phyloP scores from a whole-genome alignment of 2,113 vertebrate species.

The Myanophis thanlyinensis region DNA sequence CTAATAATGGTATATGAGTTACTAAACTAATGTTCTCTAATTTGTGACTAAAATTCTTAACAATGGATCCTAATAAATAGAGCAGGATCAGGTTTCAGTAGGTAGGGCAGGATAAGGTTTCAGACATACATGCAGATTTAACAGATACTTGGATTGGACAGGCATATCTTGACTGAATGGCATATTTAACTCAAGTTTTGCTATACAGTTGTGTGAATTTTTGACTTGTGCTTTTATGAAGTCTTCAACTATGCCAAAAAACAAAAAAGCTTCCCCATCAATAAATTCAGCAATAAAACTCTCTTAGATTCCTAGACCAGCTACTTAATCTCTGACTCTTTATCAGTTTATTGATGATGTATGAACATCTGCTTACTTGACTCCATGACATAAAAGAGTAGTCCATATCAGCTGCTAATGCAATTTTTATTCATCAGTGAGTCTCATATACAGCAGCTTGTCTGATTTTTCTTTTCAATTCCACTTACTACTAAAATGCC shows the following conservation, averaged over 20 bases:
- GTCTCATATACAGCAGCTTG: neutral
- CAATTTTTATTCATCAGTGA: neutral
- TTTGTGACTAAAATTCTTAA: neutral
- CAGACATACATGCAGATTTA: neutral
- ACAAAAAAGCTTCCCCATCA: neutral
- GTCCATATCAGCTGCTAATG: neutral
- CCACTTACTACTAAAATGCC: neutral
- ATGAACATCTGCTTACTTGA: neutral
- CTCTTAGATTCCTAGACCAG: neutral
- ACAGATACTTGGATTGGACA: neutral
- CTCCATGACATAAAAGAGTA: neutral
- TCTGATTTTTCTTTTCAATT: neutral
- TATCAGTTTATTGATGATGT: neutral
- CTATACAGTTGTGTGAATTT: neutral
- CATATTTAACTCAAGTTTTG: neutral
- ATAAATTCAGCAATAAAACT: neutral
- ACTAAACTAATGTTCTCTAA: neutral
- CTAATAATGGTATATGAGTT: neutral
- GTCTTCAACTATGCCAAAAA: neutral
- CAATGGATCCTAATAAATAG: neutral
- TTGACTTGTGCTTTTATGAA: neutral
- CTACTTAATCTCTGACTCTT: neutral
- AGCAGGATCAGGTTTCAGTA: neutral
- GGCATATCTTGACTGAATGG: neutral
- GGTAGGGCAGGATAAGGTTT: neutral